A percentile compares a stretch with the other conserved stretches of the same genome.
Evolutionary conservation across 1,140 invertebrate species (phyloP).

Genomic region (Drosophila aff.): DNA sequence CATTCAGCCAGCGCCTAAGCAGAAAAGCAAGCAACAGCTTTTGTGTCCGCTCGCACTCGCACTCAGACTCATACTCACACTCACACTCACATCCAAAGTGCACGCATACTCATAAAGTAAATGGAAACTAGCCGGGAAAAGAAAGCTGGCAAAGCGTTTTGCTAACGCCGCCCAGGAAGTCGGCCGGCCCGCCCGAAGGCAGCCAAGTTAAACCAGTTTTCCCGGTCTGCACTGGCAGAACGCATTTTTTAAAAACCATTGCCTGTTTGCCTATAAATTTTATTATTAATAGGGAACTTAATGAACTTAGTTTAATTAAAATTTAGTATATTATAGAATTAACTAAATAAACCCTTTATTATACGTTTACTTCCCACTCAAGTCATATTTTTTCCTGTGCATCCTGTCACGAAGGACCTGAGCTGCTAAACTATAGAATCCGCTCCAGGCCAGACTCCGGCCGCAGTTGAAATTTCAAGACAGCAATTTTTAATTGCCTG

Average conservation of each 20-base stretch:
- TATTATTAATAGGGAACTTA: not conserved
- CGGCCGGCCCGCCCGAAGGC: conserved; percentile 25
- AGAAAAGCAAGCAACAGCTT: conserved; percentile 71
- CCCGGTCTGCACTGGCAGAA: not conserved
- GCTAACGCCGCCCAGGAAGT: conserved; percentile 52
- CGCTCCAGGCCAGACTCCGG: conserved; percentile 46
- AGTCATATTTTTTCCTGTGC: conserved; percentile 8
- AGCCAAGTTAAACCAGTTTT: conserved; percentile 27
- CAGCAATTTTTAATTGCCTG: conserved; percentile 71
- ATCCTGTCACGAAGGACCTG: conserved; percentile 3
- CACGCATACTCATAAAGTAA: conserved; percentile 61
- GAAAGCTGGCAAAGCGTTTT: conserved; percentile 66
- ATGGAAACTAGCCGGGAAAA: conserved; percentile 68
- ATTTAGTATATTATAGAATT: not conserved
- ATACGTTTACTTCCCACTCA: too few relatives aligned
- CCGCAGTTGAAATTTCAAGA: conserved; percentile 71
- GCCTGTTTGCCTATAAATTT: not conserved
- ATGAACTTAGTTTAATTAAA: too few relatives aligned
- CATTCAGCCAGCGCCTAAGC: conserved; percentile 74
- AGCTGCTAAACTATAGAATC: conserved; percentile 36
- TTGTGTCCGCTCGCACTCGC: conserved; percentile 44
- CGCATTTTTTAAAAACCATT: not conserved
- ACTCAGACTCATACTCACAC: not conserved
- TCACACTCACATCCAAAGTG: conserved; percentile 10
- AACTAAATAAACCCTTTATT: not conserved